These are phyloP conservation scores for Gerris lacustris DNA, from an alignment of 2,888 invertebrate genomes.

Conservation along the genomic window DNA sequence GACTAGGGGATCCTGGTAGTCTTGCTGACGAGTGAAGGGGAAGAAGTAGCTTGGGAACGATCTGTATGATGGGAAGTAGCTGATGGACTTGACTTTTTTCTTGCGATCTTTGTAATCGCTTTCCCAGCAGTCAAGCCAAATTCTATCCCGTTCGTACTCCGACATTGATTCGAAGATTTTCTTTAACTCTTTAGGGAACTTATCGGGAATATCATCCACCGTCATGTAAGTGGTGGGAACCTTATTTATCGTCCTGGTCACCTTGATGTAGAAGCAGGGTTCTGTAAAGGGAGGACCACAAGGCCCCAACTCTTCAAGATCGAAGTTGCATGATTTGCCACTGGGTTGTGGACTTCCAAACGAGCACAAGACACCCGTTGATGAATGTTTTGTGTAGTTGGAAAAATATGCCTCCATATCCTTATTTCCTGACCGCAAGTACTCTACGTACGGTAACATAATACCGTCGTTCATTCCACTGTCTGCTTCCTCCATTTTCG, in stretches of 20 bases:
- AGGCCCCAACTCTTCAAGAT: not conserved
- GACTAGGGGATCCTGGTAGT: not conserved
- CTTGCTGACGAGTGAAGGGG: not conserved
- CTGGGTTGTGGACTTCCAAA: not conserved
- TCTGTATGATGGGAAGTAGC: not conserved
- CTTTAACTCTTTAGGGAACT: not conserved
- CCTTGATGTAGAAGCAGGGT: not conserved
- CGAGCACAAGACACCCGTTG: not conserved
- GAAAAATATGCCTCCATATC: too few relatives aligned
- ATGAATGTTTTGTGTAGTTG: too few relatives aligned
- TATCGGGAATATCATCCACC: not conserved
- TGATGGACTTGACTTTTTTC: not conserved
- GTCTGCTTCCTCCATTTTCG: too few relatives aligned
- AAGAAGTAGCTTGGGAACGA: not conserved
- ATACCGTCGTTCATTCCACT: too few relatives aligned
- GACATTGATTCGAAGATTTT: not conserved
- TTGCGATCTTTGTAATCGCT: not conserved
- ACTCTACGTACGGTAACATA: too few relatives aligned
- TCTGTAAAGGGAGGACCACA: not conserved
- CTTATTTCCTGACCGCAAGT: too few relatives aligned
- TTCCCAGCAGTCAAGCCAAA: not conserved
- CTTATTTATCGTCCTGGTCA: not conserved
- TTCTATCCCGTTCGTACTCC: not conserved
- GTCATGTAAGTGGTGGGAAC: not conserved
- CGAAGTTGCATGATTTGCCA: not conserved